phyloP scores from a whole-genome alignment of 2,797 vertebrate genomes.

The Mormyrus hasselquistii region DNA sequence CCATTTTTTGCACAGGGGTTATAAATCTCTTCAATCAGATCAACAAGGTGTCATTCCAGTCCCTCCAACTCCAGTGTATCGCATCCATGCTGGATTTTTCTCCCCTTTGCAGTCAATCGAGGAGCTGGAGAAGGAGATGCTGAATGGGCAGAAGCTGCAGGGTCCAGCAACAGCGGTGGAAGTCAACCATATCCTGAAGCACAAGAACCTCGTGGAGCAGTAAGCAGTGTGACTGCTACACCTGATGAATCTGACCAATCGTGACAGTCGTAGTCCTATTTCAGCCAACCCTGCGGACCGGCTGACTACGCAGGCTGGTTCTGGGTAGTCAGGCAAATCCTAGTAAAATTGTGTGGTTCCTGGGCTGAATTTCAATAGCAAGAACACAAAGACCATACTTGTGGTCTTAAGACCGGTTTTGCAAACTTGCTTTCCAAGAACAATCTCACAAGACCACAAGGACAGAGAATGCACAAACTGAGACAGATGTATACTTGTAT shows the following conservation, averaged over 20 bases:
- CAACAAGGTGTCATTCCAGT: neutral
- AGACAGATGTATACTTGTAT: neutral
- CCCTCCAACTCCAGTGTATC: neutral
- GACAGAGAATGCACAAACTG: neutral
- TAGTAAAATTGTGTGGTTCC: neutral
- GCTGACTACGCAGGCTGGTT: neutral
- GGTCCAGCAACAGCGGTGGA: slow-evolving; percentile 84
- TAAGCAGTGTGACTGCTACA: slow-evolving; percentile 53
- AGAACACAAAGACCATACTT: neutral
- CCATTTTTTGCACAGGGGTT: neutral
- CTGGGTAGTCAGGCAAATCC: neutral
- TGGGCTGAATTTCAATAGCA: neutral
- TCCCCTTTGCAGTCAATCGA: slow-evolving; percentile 72
- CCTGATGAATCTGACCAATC: neutral
- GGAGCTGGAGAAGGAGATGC: slow-evolving; percentile 88
- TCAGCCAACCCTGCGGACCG: neutral
- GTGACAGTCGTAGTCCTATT: neutral
- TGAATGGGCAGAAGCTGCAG: slow-evolving; percentile 96
- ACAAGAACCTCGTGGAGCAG: slow-evolving; percentile 80
- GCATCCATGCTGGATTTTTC: neutral
- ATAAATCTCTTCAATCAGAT: neutral
- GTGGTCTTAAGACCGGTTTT: neutral
- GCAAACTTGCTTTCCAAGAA: neutral
- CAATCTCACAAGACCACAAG: neutral
- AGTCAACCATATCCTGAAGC: slow-evolving; percentile 76